phyloP scores from a whole-genome alignment of 23 tunicate genomes.

The Ascidia mentula region DNA sequence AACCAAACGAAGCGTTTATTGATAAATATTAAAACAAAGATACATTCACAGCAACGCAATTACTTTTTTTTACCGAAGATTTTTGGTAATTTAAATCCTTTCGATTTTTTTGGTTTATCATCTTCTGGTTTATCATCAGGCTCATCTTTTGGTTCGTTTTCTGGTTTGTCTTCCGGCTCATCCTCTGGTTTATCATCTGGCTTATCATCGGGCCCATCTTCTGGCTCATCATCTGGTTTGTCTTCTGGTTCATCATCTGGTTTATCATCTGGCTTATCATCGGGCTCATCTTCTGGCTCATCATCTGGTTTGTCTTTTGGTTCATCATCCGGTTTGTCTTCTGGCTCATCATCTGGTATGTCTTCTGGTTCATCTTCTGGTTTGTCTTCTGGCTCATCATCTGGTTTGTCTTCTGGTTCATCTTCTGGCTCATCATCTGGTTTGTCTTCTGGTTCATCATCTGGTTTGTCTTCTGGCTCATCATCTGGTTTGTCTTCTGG shows the following conservation, averaged over 20 bases:
- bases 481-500: slow-evolving; percentile 13
- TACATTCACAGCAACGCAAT: background rate
- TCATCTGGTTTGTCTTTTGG: slow-evolving; percentile 11
- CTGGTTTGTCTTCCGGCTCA: background rate
- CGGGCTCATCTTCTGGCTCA: slow-evolving; percentile 10
- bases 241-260: slow-evolving; percentile 20
- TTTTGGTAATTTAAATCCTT: slow-evolving; percentile 16
- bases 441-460: background rate
- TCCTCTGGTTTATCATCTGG: slow-evolving; percentile 7
- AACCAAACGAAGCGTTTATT: too few species aligned
- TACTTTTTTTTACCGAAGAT: background rate
- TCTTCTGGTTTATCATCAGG: slow-evolving; percentile 8
- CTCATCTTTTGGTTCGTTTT: slow-evolving; percentile 2
- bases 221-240: slow-evolving; percentile 7
- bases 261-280: background rate
- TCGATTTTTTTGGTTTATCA: slow-evolving; percentile 4
- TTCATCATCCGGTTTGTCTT: slow-evolving; percentile 12
- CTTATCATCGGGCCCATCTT: background rate
- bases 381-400: background rate
- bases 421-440: slow-evolving; percentile 8
- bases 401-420: slow-evolving; percentile 10
- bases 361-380: slow-evolving; percentile 13
- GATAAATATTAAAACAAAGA: background rate
- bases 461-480: too few species aligned
- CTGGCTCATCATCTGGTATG: slow-evolving; percentile 7